Base-by-base conservation (phyloP, 2,888 invertebrate genomes). In the Philaethria dido region DNA sequence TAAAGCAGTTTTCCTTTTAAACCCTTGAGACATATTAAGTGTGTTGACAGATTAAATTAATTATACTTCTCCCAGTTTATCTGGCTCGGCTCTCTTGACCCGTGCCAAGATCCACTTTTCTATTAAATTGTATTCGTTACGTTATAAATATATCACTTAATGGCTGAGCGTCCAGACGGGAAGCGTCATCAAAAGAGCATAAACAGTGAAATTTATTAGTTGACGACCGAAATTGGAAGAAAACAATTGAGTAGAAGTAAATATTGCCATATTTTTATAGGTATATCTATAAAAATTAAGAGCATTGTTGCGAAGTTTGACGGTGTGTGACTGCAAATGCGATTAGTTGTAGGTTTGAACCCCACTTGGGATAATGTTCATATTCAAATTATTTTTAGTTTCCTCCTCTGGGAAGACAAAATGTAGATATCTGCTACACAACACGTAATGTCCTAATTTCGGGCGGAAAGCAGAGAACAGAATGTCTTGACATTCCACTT, bases 161-260 rank as follows among this genome's bases (percentile, higher is more conserved):
- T 68, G 72, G 66, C 68, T 65, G 62, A 68, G 68, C 66, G 71
- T 70, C 70, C 73, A 73, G 74, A 73, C 75, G 66, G 73, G 70
- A 71, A 73, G 68, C 61, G 69, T 71, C 71, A 71, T 71, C 72
- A 65, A 72, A 74, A 71, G 71, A 70, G 68, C 65, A 69, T 72
- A 69, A 72, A 70, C 62, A 64, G 67, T 66, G 47, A 63, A 69
- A 73, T 70, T 74, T 74, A 71, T 74, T 74, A 70, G 74, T 70
- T 65, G 54, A 18, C 48, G 29, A 67, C 71, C 74, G 73, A 73
- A 64, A 64, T 64, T 68, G 60, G 64, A 72, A 66, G 72, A 74
- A 73, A 73, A 74, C 72, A 70, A 70, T 69, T 36, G 67, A 63
- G 62, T 45, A 20, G 42, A 39, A 22, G 39, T 39, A 39, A 39